These are phyloP conservation scores for Mormyrus lacerda DNA, from an alignment of 2,113 vertebrate species.

Conservation along the genomic window DNA sequence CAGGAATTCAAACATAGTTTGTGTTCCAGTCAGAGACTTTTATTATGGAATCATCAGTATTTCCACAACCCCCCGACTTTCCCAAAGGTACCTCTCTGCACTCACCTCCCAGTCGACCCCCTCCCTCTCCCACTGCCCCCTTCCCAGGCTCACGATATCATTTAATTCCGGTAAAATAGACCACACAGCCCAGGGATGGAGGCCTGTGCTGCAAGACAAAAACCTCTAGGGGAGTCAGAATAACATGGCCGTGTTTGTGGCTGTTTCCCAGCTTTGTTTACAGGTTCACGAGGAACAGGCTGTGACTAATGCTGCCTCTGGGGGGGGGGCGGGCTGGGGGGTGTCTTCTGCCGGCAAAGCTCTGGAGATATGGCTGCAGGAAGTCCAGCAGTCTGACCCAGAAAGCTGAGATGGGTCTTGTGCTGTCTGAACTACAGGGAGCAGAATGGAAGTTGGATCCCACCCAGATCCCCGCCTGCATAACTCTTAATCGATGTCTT, in stretches of 20 bases:
- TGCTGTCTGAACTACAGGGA: not conserved
- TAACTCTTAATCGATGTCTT: not conserved
- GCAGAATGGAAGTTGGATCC: not conserved
- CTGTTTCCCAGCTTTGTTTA: not conserved
- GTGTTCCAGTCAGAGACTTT: not conserved
- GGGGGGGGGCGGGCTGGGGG: not conserved
- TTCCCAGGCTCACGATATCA: not conserved
- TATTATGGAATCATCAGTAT: slow-evolving; percentile 1
- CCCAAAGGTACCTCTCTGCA: not conserved
- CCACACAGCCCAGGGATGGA: not conserved
- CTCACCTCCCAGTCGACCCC: not conserved
- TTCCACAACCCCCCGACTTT: not conserved
- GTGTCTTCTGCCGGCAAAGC: not conserved
- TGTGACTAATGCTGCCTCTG: not conserved
- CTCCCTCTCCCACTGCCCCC: not conserved
- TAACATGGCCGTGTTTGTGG: not conserved
- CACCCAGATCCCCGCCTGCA: not conserved
- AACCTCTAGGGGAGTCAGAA: not conserved
- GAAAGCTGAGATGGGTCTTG: not conserved
- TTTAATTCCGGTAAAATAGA: not conserved
- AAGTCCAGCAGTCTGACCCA: not conserved
- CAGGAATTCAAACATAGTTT: not conserved
- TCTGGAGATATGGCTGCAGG: not conserved
- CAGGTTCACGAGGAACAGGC: not conserved
- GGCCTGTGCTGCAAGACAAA: not conserved